These are phyloP conservation scores for Oncopeltus fasciatus DNA, from an alignment of 1,140 invertebrate species.

Conservation along the genomic window DNA sequence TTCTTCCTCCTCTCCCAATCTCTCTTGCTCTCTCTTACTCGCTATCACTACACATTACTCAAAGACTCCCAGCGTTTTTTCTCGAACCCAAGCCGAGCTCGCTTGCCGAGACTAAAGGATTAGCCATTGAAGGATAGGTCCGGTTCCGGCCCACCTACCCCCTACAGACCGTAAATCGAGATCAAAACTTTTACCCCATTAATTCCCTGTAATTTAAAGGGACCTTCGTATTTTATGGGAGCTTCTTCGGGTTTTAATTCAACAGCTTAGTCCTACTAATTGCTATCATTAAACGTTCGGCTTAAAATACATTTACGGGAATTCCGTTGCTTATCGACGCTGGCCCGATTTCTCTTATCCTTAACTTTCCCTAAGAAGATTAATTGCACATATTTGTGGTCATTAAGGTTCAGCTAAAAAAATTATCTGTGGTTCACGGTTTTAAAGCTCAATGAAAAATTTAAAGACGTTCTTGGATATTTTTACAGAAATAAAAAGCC, in stretches of 20 bases:
- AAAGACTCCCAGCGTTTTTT: slow-evolving; percentile 4
- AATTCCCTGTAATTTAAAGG: slow-evolving; percentile 9
- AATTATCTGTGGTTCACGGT: too few relatives aligned
- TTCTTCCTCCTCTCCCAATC: neutral
- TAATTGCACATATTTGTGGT: too few relatives aligned
- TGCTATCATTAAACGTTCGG: slow-evolving; percentile 4
- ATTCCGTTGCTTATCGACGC: neutral
- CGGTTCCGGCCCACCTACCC: slow-evolving; percentile 1
- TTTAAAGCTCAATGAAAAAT: too few relatives aligned
- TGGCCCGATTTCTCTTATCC: neutral
- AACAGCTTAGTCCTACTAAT: slow-evolving; percentile 8
- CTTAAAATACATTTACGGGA: slow-evolving; percentile 4
- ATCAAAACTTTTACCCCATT: slow-evolving; percentile 10
- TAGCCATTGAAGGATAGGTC: neutral
- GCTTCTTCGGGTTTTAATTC: slow-evolving; percentile 7
- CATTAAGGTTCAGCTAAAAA: too few relatives aligned
- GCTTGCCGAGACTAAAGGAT: neutral
- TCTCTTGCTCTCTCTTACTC: neutral
- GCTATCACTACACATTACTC: slow-evolving; percentile 6
- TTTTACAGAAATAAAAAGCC: too few relatives aligned
- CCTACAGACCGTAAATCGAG: slow-evolving; percentile 1
- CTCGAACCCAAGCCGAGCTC: neutral
- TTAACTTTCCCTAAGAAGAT: too few relatives aligned
- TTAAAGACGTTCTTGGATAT: too few relatives aligned
- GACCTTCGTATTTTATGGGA: slow-evolving; percentile 2